Base-by-base conservation (phyloP, 2,888 invertebrate genomes). In the Torymus tubicola region DNA sequence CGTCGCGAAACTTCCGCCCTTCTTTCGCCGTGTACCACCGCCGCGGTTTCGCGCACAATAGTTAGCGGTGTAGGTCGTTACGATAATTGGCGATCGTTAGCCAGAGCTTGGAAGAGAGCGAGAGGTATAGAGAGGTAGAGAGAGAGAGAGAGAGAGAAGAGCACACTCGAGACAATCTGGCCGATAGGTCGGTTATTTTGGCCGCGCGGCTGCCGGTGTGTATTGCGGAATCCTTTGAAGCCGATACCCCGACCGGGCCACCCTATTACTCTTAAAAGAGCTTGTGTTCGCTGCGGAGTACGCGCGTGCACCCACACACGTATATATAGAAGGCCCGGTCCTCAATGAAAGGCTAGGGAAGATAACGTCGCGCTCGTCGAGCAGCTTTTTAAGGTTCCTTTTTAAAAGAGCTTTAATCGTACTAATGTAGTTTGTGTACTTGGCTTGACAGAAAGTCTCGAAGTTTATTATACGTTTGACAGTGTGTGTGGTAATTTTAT, bases 201-300 rank as follows among this genome's bases (percentile, higher is more conserved):
- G 63, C n/a, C 24, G 24, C 24, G 24, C 24, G 24, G 3, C 24
- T 24, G 24, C 3, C 58, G 21, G 12, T n/a, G 57, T 74, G 24
- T 63, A 52, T 31, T 52, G 2, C 31, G 55, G 16, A 65, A 58
- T 14, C 60, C 78, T 78, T 78, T 78, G 65, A 72, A 78, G 60
- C 60, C 53, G 42, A 53, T 69, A 61, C 53, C 24, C 24, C 24
- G 24, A 2, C 24, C 21, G 52, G n/a, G 13, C 52, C 18, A 57
- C 65, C 31, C 58, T 60, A 60, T 78, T 71, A 78, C 53, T 67
- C 31, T 42, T 69, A 53, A 69, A 69, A 69, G 71, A 78, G 60
- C 58, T 31, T 71, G 55, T 60, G 64, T 52, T 71, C 68, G 52
- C 2, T 18, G 67, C 24, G 24, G 24, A 2, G 24, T 3, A 24